Evolutionary conservation across 2,113 vertebrate species (phyloP).

Genomic region (Uropsilus gracilis): DNA sequence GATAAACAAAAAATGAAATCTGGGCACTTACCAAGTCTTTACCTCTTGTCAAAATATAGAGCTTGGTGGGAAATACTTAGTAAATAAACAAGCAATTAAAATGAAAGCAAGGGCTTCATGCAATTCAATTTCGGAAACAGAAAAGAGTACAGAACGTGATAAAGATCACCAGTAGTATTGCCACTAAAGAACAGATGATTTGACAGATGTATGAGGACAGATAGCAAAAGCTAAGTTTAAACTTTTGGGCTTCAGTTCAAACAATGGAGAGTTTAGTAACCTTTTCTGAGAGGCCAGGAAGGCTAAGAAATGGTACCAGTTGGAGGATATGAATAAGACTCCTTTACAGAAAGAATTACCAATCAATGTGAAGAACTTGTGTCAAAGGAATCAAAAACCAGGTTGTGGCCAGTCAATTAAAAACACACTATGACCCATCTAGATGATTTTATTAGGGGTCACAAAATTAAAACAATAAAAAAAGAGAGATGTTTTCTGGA

Average conservation of each 20-base stretch:
- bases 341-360: background rate
- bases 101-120: background rate
- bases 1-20: background rate
- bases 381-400: background rate
- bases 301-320: background rate
- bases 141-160: constrained; percentile 39
- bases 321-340: background rate
- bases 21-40: background rate
- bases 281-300: background rate
- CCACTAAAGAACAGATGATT: background rate
- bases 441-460: background rate
- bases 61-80: background rate
- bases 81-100: background rate
- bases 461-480: background rate
- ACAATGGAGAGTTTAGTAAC: background rate
- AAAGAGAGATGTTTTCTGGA: background rate
- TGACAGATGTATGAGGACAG: background rate
- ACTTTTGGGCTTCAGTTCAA: background rate
- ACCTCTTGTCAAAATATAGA: background rate
- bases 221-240: background rate
- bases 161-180: background rate
- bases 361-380: background rate
- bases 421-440: background rate
- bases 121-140: constrained; percentile 3
- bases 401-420: background rate